Evolutionary conservation across 2,888 invertebrate species (phyloP).

Genomic region (Agrotis segetum): DNA sequence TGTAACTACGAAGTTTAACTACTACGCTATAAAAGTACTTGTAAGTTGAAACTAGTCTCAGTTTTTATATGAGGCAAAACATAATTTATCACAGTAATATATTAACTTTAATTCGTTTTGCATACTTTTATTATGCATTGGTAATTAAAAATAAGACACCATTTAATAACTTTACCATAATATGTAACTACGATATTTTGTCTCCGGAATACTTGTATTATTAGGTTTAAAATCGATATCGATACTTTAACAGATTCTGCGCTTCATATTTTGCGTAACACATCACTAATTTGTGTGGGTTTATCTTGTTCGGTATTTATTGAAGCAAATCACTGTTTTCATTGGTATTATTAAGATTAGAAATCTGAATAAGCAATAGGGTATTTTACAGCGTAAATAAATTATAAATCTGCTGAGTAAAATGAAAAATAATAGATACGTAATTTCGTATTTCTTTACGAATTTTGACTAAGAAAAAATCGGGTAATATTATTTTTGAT

Average conservation of each 20-base stretch:
- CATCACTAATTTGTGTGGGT: neutral
- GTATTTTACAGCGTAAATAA: too few species aligned
- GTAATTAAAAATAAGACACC: neutral
- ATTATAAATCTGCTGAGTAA: too few species aligned
- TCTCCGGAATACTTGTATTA: neutral
- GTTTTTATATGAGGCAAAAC: constrained; percentile 49
- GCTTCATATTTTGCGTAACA: neutral
- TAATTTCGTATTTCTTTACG: too few species aligned
- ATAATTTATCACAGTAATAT: constrained; percentile 15
- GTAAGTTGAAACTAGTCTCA: constrained; percentile 13
- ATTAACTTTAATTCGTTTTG: neutral
- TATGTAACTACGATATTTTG: neutral
- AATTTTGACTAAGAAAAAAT: too few species aligned
- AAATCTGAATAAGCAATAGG: too few species aligned
- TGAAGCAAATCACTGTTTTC: neutral
- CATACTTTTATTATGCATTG: neutral
- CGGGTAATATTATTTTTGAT: too few species aligned
- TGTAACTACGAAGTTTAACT: constrained; percentile 66
- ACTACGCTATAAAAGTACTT: constrained; percentile 31
- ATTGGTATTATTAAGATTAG: neutral
- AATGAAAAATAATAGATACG: too few species aligned
- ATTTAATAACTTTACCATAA: neutral
- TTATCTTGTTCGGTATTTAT: neutral
- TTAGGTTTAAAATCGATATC: neutral
- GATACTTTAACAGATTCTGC: neutral